A percentile compares a stretch with the other conserved stretches of the same genome.
These are phyloP conservation scores for Xestia rhomboidea DNA, from an alignment of 2,888 invertebrate species.

Conservation along the genomic window DNA sequence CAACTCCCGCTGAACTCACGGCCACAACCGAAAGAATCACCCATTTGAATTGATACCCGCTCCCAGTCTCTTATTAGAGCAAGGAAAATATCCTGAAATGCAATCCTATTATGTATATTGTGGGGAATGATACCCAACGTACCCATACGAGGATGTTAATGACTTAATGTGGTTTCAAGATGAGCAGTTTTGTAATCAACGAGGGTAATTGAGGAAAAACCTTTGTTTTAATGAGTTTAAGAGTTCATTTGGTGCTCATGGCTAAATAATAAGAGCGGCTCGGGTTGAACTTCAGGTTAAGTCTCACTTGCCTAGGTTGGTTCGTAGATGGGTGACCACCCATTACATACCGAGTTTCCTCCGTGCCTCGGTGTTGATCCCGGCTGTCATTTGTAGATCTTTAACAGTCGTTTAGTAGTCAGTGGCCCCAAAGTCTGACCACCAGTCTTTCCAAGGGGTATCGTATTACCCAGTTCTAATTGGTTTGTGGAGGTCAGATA, in stretches of 20 bases:
- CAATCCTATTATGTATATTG: constrained; percentile 64
- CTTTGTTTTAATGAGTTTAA: constrained; percentile 1
- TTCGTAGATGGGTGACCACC: too few species aligned
- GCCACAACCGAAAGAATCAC: constrained; percentile 58
- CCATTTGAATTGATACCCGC: constrained; percentile 69
- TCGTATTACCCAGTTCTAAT: too few species aligned
- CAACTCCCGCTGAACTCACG: background rate
- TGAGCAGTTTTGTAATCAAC: constrained; percentile 26
- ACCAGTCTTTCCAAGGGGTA: too few species aligned
- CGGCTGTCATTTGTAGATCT: too few species aligned
- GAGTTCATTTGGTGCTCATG: constrained; percentile 14
- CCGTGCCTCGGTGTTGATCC: too few species aligned
- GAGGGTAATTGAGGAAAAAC: constrained; percentile 14
- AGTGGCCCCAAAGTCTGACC: too few species aligned
- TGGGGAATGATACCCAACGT: constrained; percentile 17
- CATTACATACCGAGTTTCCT: too few species aligned
- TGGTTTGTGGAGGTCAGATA: too few species aligned
- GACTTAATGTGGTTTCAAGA: constrained; percentile 29
- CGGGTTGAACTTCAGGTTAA: too few species aligned
- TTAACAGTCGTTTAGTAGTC: too few species aligned
- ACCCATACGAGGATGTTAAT: constrained; percentile 31
- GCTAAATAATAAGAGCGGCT: too few species aligned
- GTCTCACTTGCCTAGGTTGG: too few species aligned
- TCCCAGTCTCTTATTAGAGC: constrained; percentile 62
- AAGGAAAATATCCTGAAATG: constrained; percentile 61